Base-by-base conservation (phyloP, 2,888 invertebrate species). In the Colostygia pectinataria region DNA sequence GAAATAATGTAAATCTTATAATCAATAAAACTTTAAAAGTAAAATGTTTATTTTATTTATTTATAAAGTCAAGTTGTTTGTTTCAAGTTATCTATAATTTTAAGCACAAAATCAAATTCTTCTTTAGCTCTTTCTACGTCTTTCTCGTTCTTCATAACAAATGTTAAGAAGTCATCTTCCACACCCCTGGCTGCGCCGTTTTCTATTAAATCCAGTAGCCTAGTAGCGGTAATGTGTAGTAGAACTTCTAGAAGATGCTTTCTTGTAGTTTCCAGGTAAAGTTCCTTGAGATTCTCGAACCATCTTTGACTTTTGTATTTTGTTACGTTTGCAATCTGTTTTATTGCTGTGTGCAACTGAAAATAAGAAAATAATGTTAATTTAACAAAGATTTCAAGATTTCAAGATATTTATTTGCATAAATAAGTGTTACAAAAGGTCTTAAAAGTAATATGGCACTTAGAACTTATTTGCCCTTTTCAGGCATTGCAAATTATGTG, bases 321-420 rank as follows among this genome's bases (percentile, higher is more conserved):
- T 0, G 82, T 82, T 10, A 80, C 56, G 5, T 54, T 42, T 0
- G 83, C 68, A 46, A 87, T 74, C 9, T 76, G 60, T 38, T 72
- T 80, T 9, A 88, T 41, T 0, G 83, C 73, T 2, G 66, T 67
- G 49, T 89, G 85, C 0, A 89, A 40, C 89, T 89, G 73, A 34
- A 80, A 81, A 15, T 15, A 3, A n/a, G 15, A 15, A 15, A 2
- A 15, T 15, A 15, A 15, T n/a, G n/a, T n/a, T n/a, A n/a, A n/a
- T n/a, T n/a, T n/a, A n/a, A n/a, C n/a, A n/a, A n/a, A n/a, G n/a
- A n/a, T n/a, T n/a, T n/a, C n/a, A n/a, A n/a, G n/a, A n/a, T n/a
- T n/a, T n/a, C n/a, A n/a, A n/a, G n/a, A n/a, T n/a, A n/a, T n/a
- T n/a, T n/a, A n/a, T n/a, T n/a, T n/a, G n/a, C n/a, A n/a, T n/a